Conservation (phyloP, 1,140 invertebrate species). For the Maconellicoccus hirsutus region DNA sequence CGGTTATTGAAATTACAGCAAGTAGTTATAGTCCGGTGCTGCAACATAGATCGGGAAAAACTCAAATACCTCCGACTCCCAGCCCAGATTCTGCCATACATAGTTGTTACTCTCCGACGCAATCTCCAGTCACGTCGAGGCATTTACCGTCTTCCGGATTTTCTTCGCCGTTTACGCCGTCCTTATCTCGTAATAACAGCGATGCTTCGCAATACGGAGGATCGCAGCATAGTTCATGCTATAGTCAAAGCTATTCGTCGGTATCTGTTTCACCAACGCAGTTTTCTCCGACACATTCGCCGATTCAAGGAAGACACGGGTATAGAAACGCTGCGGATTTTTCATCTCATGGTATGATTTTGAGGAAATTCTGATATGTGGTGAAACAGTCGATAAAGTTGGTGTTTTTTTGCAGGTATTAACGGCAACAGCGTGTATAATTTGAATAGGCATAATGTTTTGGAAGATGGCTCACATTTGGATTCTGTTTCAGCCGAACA, state of each 20-base stretch:
- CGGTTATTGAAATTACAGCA: conserved; percentile 5
- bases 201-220: conserved; percentile 59
- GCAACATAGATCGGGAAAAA: conserved; percentile 27
- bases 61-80: conserved; percentile 46
- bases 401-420: not conserved
- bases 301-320: conserved; percentile 46
- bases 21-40: conserved; percentile 31
- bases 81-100: conserved; percentile 76
- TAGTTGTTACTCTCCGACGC: conserved; percentile 70
- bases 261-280: conserved; percentile 43
- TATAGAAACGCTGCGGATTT: conserved; percentile 20
- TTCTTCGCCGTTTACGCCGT: conserved; percentile 57
- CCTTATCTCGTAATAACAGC: conserved; percentile 74
- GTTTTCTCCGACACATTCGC: conserved; percentile 68
- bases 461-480: not conserved
- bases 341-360: not conserved
- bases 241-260: conserved; percentile 51
- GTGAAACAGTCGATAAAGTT: not conserved
- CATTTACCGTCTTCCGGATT: conserved; percentile 47
- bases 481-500: not conserved
- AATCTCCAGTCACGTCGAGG: conserved; percentile 69
- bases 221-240: conserved; percentile 55
- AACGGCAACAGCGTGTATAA: not conserved
- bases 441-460: not conserved
- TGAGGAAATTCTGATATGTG: not conserved